A percentile compares a stretch with the other conserved stretches of the same genome.
Conservation (phyloP, 2,888 invertebrate genomes). For the Drosophila ustulata region DNA sequence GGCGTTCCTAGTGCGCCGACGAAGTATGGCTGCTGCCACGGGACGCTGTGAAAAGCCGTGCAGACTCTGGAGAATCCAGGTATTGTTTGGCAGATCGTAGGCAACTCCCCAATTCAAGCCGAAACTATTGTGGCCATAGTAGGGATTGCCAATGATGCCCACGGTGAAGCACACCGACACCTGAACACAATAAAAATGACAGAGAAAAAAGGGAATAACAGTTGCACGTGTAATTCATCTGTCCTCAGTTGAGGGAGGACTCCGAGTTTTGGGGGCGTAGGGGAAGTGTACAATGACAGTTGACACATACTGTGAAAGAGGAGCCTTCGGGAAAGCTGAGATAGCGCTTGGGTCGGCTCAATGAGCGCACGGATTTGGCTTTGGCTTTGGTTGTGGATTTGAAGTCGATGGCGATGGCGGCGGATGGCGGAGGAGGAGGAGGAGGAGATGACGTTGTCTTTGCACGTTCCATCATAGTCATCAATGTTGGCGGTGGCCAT, state of each 20-base stretch:
- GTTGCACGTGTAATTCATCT: constrained; percentile 15
- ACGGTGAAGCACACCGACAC: constrained; percentile 88
- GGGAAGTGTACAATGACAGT: constrained; percentile 8
- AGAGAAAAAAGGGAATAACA: constrained; percentile 2
- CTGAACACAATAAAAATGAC: constrained; percentile 53
- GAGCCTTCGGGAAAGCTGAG: constrained; percentile 87
- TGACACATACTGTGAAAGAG: constrained; percentile 86
- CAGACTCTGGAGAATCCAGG: constrained; percentile 85
- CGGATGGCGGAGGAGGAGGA: neutral
- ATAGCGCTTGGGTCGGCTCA: constrained; percentile 83
- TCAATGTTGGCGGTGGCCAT: constrained; percentile 70
- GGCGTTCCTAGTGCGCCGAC: constrained; percentile 85
- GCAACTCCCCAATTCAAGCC: constrained; percentile 90
- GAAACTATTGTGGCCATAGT: constrained; percentile 87
- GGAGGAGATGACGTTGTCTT: constrained; percentile 33
- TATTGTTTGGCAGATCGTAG: constrained; percentile 87
- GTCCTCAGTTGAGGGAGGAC: neutral
- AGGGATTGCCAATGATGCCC: constrained; percentile 87
- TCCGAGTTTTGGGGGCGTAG: neutral
- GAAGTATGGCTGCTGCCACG: constrained; percentile 84
- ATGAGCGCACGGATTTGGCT: constrained; percentile 37
- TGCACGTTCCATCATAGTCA: constrained; percentile 75
- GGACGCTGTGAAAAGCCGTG: constrained; percentile 78
- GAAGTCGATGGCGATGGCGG: too few species aligned
- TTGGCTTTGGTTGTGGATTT: neutral